Evolutionary conservation across 2,888 invertebrate species (phyloP).

Genomic region (Heteropelma amictum): DNA sequence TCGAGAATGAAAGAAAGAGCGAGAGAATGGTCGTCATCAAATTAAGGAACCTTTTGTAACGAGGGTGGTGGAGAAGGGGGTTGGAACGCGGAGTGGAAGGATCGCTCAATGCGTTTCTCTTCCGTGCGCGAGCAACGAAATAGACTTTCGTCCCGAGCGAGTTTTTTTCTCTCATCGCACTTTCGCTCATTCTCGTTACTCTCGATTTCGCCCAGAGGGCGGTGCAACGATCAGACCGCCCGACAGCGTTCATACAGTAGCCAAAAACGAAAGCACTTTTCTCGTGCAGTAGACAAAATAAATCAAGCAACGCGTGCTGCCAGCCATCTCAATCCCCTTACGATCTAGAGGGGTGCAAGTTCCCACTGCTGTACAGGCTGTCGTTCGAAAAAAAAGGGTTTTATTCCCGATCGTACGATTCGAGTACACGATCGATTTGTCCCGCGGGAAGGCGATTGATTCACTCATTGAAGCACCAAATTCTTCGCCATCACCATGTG

Average conservation of each 20-base stretch:
- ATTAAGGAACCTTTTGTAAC: conserved; percentile 68
- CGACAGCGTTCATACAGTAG: not conserved
- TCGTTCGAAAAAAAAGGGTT: too few species aligned
- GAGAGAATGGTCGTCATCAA: conserved; percentile 58
- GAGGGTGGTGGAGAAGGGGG: too few species aligned
- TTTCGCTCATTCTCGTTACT: conserved; percentile 7
- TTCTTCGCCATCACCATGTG: too few species aligned
- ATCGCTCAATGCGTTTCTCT: conserved; percentile 58
- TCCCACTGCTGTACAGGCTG: too few species aligned
- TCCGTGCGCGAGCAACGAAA: conserved; percentile 1
- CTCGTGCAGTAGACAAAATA: conserved; percentile 69
- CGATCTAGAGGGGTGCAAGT: not conserved
- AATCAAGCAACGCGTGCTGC: conserved; percentile 62
- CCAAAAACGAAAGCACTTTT: conserved; percentile 68
- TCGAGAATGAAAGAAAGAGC: not conserved
- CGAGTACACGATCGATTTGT: too few species aligned
- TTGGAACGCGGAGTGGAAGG: conserved; percentile 49
- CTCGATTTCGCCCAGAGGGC: conserved; percentile 7
- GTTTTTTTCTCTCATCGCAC: not conserved
- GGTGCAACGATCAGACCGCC: not conserved
- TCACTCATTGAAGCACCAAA: too few species aligned
- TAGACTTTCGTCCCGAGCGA: conserved; percentile 1
- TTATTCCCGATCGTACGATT: too few species aligned
- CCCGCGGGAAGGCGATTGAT: too few species aligned
- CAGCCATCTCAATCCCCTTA: conserved; percentile 41